A percentile compares a stretch with the other conserved stretches of the same genome.
Conservation (phyloP, 2,797 vertebrate species). For the Amblyraja radiata region DNA sequence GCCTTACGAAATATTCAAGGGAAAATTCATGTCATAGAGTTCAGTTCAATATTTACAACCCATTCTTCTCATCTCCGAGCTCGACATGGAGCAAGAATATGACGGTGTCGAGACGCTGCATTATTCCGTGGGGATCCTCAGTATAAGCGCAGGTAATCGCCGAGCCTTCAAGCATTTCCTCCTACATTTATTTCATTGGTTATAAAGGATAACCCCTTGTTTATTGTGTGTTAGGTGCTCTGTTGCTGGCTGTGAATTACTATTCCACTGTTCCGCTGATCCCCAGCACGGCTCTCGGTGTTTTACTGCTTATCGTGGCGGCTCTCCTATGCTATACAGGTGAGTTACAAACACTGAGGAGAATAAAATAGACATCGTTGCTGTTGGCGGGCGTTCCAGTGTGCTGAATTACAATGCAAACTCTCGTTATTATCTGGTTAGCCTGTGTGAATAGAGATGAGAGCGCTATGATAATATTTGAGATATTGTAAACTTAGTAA, state of each 20-base stretch:
- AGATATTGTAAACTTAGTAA: neutral
- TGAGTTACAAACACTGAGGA: constrained; percentile 43
- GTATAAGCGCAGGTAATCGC: constrained; percentile 66
- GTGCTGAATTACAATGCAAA: neutral
- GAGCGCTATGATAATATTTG: neutral
- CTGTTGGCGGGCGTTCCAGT: neutral
- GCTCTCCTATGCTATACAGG: constrained; percentile 69
- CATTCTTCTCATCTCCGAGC: too few relatives aligned
- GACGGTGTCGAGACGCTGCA: constrained; percentile 51
- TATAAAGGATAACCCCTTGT: constrained; percentile 13
- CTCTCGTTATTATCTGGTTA: neutral
- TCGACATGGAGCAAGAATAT: constrained; percentile 46
- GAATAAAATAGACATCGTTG: neutral
- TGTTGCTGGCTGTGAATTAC: constrained; percentile 65
- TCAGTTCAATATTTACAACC: neutral
- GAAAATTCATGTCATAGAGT: neutral
- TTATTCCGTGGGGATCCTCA: constrained; percentile 60
- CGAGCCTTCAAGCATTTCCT: neutral
- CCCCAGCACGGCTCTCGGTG: constrained; percentile 62
- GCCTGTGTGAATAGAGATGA: neutral
- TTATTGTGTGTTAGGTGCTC: constrained; percentile 57
- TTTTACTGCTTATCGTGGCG: constrained; percentile 63
- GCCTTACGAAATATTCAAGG: neutral
- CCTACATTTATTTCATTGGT: neutral
- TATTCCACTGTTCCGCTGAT: constrained; percentile 62